Evolutionary conservation across 2,113 vertebrate genomes (phyloP).

Genomic region (Cricetomys ansorgei): DNA sequence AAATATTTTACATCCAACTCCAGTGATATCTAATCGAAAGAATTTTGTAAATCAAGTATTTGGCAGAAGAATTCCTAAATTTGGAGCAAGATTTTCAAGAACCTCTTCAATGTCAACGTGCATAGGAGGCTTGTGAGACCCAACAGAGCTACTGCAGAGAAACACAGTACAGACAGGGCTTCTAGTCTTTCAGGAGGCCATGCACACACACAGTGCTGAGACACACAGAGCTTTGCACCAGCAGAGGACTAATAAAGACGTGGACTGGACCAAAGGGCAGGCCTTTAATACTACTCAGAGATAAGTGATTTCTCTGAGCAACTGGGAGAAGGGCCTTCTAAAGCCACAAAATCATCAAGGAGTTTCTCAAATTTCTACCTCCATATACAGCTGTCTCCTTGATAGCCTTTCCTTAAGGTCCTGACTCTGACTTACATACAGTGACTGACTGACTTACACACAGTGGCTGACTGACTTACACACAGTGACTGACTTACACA

Average conservation of each 20-base stretch:
- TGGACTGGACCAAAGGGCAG: not conserved
- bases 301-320: slow-evolving; percentile 15
- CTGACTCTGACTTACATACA: no score
- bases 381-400: not conserved
- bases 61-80: slow-evolving; percentile 53
- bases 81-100: slow-evolving; percentile 43
- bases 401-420: not conserved
- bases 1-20: slow-evolving; percentile 41
- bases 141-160: not conserved
- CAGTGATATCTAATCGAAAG: not conserved
- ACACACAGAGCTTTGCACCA: not conserved
- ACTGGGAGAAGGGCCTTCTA: not conserved
- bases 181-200: not conserved
- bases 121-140: not conserved
- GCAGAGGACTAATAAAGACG: not conserved
- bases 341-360: not conserved
- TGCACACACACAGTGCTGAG: not conserved
- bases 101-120: not conserved
- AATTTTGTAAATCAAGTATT: slow-evolving; percentile 43
- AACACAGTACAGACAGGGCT: not conserved
- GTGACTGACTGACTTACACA: no score
- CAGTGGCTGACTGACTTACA: no score
- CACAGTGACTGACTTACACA: no score
- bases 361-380: slow-evolving; percentile 28
- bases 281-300: not conserved